Conservation (phyloP, 2,113 vertebrate species). For the Dipodomys stephensi region DNA sequence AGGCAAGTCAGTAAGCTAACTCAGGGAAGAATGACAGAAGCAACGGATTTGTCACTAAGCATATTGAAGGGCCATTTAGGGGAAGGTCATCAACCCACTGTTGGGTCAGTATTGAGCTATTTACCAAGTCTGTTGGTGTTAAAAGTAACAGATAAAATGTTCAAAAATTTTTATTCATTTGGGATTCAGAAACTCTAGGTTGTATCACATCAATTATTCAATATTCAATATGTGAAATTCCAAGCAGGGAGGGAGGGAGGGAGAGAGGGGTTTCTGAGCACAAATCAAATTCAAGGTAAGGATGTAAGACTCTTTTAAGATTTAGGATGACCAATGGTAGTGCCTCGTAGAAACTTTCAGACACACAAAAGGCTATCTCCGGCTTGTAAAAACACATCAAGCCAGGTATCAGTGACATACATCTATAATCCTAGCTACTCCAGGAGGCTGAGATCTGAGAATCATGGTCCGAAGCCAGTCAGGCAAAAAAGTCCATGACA, state of each 20-base stretch:
- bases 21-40: slow-evolving; percentile 12
- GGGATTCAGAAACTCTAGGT: slow-evolving; percentile 70
- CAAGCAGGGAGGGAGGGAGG: too few relatives aligned
- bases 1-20: slow-evolving; percentile 66
- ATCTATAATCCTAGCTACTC: too few relatives aligned
- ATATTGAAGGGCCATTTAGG: background rate
- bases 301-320: slow-evolving; percentile 42
- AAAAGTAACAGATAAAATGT: slow-evolving; percentile 64
- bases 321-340: slow-evolving; percentile 27
- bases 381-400: slow-evolving; percentile 20
- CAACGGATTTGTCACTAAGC: slow-evolving; percentile 40
- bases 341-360: background rate
- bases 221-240: slow-evolving; percentile 36
- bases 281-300: background rate
- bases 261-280: background rate
- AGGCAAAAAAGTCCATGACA: too few relatives aligned
- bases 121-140: slow-evolving; percentile 50
- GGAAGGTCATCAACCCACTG: background rate
- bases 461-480: too few relatives aligned
- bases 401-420: too few relatives aligned
- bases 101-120: background rate
- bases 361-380: slow-evolving; percentile 25
- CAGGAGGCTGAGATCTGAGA: too few relatives aligned
- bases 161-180: slow-evolving; percentile 72
- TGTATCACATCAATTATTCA: slow-evolving; percentile 68